Percentiles rank a stretch among this genome's conserved stretches.
These are phyloP conservation scores for Protobothrops mucrosquamatus DNA, from an alignment of 2,113 vertebrate species.

Conservation along the genomic window DNA sequence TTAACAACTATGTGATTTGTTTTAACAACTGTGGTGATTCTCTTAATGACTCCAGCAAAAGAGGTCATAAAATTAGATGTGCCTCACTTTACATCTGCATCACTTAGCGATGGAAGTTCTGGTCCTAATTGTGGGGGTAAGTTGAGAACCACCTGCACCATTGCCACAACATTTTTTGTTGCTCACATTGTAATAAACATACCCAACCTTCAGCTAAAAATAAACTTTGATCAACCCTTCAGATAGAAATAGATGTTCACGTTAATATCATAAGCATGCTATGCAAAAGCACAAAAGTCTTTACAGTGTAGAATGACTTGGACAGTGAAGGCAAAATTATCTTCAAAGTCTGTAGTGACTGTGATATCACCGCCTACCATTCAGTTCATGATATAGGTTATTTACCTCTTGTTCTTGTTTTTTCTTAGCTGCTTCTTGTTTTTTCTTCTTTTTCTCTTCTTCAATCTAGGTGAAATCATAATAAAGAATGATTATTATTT, in stretches of 20 bases:
- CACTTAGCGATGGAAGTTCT: not conserved
- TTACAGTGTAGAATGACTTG: slow-evolving; percentile 1
- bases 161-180: not conserved
- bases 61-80: not conserved
- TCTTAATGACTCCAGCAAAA: not conserved
- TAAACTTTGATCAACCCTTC: not conserved
- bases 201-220: not conserved
- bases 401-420: slow-evolving; percentile 89
- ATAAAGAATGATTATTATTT: slow-evolving; percentile 34
- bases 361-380: not conserved
- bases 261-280: not conserved
- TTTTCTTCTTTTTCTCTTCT: slow-evolving; percentile 89
- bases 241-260: not conserved
- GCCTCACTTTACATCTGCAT: not conserved
- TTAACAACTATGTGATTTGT: not conserved
- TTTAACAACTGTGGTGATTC: not conserved
- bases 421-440: slow-evolving; percentile 84
- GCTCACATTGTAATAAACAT: not conserved
- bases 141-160: not conserved
- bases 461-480: slow-evolving; percentile 75
- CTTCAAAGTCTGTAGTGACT: slow-evolving; percentile 21
- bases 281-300: not conserved
- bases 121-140: not conserved
- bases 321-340: slow-evolving; percentile 2
- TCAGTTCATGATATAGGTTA: not conserved